Conservation (phyloP, 2,113 vertebrate species). For the Elgaria multicarinata region DNA sequence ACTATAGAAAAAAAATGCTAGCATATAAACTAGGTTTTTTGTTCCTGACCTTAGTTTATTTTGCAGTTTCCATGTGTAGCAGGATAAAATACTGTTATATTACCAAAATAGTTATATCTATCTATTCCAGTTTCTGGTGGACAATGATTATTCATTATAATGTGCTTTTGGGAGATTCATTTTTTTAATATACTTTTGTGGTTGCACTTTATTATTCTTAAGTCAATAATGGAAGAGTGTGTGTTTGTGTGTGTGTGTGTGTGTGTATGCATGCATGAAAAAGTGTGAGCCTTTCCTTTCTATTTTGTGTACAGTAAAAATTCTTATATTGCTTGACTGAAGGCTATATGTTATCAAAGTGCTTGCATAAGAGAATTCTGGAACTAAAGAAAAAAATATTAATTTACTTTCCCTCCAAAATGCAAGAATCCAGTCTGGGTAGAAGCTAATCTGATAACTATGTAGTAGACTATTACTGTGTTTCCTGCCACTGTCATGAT, state of each 20-base stretch:
- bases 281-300: constrained; percentile 9
- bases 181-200: neutral
- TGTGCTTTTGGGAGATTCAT: neutral
- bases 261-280: too few species aligned
- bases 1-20: neutral
- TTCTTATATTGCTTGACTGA: neutral
- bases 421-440: neutral
- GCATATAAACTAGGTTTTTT: neutral
- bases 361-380: constrained; percentile 2
- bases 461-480: neutral
- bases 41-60: neutral
- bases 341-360: constrained; percentile 8
- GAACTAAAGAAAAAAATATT: neutral
- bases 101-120: constrained; percentile 26
- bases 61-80: neutral
- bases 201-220: neutral
- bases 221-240: neutral
- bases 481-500: neutral
- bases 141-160: constrained; percentile 19
- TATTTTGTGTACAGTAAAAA: neutral
- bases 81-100: neutral
- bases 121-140: constrained; percentile 10
- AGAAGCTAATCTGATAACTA: neutral
- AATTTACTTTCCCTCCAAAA: neutral
- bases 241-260: neutral